Percentiles rank a stretch among this genome's conserved stretches.
Evolutionary conservation across 2,888 invertebrate species (phyloP).

Genomic region (Venustoraphidia nigricollis): DNA sequence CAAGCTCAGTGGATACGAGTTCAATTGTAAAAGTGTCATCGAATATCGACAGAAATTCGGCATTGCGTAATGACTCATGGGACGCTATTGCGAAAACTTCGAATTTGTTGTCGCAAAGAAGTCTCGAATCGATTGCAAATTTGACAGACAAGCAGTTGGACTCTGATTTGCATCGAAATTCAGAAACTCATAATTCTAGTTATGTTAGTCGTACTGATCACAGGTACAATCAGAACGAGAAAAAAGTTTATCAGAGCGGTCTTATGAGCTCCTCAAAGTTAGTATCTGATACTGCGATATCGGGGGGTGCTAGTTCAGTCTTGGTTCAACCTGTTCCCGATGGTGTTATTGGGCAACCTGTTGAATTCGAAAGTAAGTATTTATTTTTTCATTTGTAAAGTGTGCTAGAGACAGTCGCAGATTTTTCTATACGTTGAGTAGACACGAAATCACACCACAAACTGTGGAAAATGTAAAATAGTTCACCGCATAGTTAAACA

Average conservation of each 20-base stretch:
- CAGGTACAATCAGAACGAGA: slow-evolving; percentile 21
- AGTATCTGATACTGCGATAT: slow-evolving; percentile 6
- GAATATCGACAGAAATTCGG: slow-evolving; percentile 30
- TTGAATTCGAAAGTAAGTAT: slow-evolving; percentile 85
- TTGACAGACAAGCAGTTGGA: slow-evolving; percentile 44
- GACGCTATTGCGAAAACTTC: slow-evolving; percentile 69
- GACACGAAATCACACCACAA: not conserved
- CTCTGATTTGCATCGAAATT: slow-evolving; percentile 22
- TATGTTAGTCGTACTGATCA: slow-evolving; percentile 9
- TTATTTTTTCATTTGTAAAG: not conserved
- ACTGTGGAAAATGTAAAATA: no score
- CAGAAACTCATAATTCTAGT: not conserved
- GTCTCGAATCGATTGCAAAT: slow-evolving; percentile 54
- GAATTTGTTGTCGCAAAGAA: slow-evolving; percentile 52
- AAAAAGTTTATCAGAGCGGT: slow-evolving; percentile 11
- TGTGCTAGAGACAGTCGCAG: not conserved
- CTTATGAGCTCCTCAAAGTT: slow-evolving; percentile 12
- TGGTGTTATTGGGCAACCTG: slow-evolving; percentile 78
- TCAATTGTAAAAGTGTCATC: slow-evolving; percentile 44
- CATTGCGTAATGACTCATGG: slow-evolving; percentile 60
- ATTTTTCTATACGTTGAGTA: not conserved
- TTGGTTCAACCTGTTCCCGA: slow-evolving; percentile 74
- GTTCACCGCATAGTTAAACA: not conserved
- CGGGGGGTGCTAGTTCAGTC: slow-evolving; percentile 62
- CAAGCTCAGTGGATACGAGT: slow-evolving; percentile 32